Base-by-base conservation (phyloP, 2,797 vertebrate species). In the Scyliorhinus canicula region DNA sequence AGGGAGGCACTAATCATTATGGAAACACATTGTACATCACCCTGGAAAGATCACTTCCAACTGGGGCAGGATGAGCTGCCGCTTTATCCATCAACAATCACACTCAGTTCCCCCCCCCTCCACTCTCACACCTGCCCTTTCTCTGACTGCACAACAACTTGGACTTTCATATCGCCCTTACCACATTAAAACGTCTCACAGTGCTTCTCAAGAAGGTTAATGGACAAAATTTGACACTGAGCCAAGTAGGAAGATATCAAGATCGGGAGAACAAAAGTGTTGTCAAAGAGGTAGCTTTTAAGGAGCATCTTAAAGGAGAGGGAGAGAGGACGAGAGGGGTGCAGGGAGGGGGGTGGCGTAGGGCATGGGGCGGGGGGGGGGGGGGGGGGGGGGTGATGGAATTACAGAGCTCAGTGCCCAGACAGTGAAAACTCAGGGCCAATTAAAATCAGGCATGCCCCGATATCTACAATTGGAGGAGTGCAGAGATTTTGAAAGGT, bases 121-220 rank as follows among this genome's bases (percentile, higher is more conserved):
- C n/a, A n/a, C n/a, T n/a, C 40, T 47, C 79, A 47, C 79, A 82
- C 40, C 77, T 82, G 44, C 47, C 47, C 79, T 47, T 47, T 47
- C 79, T 82, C 79, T 82, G 71, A 47, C 40, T 82, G 44, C 79
- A 82, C 79, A 82, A 82, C 79, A 82, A 82, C 44, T 47, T 82
- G 79, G 5, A 82, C 47, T 47, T 24, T 6, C 47, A 47, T 24
- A 82, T 1, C 44, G 40, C 79, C 79, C 47, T 8, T 8, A 82
- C 24, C 2, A 5, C 21, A 8, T 4, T 47, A 82, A 82, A 82
- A 26, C 19, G 2, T 24, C 21, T 44, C 40, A 82, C 21, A 1
- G 77, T 44, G 77, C 77, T 24, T 82, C 77, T 47, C 79, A 24
- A 4, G 19, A 44, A n/a, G 1, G 4, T 79, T 40, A 21, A 4